Percentiles rank a stretch among this genome's conserved stretches.
Evolutionary conservation across 2,888 invertebrate genomes (phyloP).

Genomic region (Mimachlamys varia): DNA sequence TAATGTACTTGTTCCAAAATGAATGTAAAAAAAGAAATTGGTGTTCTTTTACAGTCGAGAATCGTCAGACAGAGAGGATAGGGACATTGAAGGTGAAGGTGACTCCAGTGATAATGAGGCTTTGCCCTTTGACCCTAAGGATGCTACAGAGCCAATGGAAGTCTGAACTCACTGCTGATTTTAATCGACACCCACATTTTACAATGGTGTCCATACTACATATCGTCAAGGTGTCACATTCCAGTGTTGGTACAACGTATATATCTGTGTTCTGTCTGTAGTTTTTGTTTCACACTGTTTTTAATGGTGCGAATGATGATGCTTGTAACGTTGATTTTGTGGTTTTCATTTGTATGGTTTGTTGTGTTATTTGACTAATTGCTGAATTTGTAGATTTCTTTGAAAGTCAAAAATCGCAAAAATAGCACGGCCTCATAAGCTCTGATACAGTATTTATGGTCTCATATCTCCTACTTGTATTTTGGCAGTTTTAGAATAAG

Average conservation of each 20-base stretch:
- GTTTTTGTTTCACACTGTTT: neutral
- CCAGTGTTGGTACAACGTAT: neutral
- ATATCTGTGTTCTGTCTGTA: neutral
- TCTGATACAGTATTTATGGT: neutral
- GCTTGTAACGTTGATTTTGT: neutral
- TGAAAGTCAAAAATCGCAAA: neutral
- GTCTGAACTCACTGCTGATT: conserved; percentile 56
- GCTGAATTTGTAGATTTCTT: neutral
- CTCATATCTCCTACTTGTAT: neutral
- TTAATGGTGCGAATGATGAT: neutral
- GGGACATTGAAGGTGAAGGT: conserved; percentile 60
- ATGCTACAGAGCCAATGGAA: conserved; percentile 76
- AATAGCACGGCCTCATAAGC: neutral
- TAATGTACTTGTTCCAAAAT: no score
- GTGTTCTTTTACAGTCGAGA: conserved; percentile 44
- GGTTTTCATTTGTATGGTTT: neutral
- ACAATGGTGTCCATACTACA: neutral
- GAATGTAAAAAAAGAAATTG: no score
- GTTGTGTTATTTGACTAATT: neutral
- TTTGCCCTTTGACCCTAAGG: conserved; percentile 75
- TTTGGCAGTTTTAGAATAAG: neutral
- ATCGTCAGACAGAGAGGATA: conserved; percentile 52
- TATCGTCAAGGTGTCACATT: neutral
- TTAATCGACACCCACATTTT: neutral
- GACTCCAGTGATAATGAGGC: conserved; percentile 62